A percentile compares a stretch with the other conserved stretches of the same genome.
Conservation (phyloP, 2,113 vertebrate genomes). For the Spheniscus mendiculus region DNA sequence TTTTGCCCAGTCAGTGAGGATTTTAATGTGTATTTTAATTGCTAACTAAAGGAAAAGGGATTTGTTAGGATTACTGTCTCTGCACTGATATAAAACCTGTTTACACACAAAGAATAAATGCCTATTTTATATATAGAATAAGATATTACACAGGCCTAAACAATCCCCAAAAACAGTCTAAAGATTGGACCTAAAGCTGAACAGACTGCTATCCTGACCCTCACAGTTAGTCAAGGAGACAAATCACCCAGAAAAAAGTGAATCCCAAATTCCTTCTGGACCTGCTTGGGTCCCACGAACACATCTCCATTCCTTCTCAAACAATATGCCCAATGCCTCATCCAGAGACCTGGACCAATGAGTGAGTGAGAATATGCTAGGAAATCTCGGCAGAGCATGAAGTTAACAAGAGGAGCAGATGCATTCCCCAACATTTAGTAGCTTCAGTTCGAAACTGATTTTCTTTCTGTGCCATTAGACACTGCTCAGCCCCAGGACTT, state of each 20-base stretch:
- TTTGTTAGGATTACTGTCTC: not conserved
- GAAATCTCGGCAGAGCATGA: not conserved
- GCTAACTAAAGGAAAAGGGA: not conserved
- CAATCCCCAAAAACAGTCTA: not conserved
- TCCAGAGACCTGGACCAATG: not conserved
- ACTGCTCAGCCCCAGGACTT: not conserved
- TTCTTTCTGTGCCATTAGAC: not conserved
- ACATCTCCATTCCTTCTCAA: not conserved
- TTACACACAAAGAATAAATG: not conserved
- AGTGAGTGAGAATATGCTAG: not conserved
- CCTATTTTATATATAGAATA: not conserved
- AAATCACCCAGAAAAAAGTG: not conserved
- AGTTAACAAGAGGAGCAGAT: not conserved
- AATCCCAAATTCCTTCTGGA: not conserved
- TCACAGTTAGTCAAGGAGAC: not conserved
- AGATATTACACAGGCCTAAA: not conserved
- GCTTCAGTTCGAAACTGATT: not conserved
- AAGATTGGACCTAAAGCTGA: not conserved
- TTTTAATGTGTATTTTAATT: not conserved
- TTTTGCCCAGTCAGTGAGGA: not conserved
- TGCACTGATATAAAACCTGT: not conserved
- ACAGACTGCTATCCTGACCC: not conserved
- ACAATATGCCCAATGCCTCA: rapidly evolving
- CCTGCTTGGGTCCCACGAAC: not conserved
- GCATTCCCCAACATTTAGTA: not conserved